Evolutionary conservation across 2,888 invertebrate genomes (phyloP).

Genomic region (Pandemis corylana): DNA sequence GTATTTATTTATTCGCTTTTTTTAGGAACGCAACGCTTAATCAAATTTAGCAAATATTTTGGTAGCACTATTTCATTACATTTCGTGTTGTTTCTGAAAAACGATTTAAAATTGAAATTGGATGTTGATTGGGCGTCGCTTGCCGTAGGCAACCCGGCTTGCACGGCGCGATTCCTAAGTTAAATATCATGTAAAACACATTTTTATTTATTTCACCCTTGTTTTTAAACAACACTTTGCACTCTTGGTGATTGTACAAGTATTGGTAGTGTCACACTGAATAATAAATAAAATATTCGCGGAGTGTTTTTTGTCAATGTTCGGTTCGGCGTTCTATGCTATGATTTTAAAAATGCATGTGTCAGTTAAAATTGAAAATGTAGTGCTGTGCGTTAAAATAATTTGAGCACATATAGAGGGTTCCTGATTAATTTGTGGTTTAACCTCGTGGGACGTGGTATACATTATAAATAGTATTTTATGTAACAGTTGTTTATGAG

Average conservation of each 20-base stretch:
- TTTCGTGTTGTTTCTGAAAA: neutral
- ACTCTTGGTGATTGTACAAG: neutral
- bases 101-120: neutral
- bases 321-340: neutral
- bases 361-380: neutral
- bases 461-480: too few species aligned
- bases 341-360: neutral
- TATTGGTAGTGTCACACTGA: neutral
- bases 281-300: constrained; percentile 5
- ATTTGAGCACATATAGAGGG: too few species aligned
- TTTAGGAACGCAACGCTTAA: neutral
- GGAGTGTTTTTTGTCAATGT: neutral
- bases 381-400: too few species aligned
- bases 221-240: neutral
- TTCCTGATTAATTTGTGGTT: too few species aligned
- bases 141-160: constrained; percentile 6
- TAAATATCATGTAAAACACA: constrained; percentile 21
- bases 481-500: too few species aligned
- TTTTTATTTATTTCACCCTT: constrained; percentile 15
- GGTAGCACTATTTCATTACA: neutral
- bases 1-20: too few species aligned
- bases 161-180: constrained; percentile 17
- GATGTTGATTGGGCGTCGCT: constrained; percentile 1
- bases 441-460: too few species aligned
- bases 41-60: neutral